Evolutionary conservation across 1,140 invertebrate genomes (phyloP).

Genomic region (Saccostrea cuccullata): DNA sequence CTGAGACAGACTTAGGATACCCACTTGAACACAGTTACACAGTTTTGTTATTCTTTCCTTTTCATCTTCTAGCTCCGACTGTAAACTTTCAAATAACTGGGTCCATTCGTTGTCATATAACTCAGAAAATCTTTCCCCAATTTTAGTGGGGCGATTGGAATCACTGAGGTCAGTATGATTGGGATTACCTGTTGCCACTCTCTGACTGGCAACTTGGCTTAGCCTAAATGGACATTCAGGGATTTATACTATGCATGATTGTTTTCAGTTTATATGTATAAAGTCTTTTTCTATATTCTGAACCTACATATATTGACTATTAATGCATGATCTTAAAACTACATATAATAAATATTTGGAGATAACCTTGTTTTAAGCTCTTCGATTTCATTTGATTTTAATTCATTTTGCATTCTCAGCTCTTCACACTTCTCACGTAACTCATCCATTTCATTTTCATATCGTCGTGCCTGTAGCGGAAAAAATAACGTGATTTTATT

Average conservation of each 20-base stretch:
- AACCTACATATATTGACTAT: background rate
- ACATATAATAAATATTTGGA: background rate
- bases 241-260: background rate
- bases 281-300: too few species aligned
- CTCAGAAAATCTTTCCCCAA: background rate
- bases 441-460: background rate
- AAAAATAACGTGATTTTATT: background rate
- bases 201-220: background rate
- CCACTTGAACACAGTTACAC: background rate
- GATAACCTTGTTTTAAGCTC: background rate
- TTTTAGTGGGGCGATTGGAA: background rate
- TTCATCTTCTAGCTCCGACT: background rate
- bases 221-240: background rate
- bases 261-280: too few species aligned
- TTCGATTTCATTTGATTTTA: background rate
- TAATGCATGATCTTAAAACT: background rate
- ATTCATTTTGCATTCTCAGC: background rate
- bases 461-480: background rate
- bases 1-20: background rate
- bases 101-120: slow-evolving; percentile 17
- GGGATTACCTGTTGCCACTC: background rate
- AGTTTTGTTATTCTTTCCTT: background rate
- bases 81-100: background rate
- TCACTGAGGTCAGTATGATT: background rate
- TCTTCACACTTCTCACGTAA: background rate